These are phyloP conservation scores for Poecilia velifera DNA, from an alignment of 2,797 vertebrate genomes.

Conservation along the genomic window DNA sequence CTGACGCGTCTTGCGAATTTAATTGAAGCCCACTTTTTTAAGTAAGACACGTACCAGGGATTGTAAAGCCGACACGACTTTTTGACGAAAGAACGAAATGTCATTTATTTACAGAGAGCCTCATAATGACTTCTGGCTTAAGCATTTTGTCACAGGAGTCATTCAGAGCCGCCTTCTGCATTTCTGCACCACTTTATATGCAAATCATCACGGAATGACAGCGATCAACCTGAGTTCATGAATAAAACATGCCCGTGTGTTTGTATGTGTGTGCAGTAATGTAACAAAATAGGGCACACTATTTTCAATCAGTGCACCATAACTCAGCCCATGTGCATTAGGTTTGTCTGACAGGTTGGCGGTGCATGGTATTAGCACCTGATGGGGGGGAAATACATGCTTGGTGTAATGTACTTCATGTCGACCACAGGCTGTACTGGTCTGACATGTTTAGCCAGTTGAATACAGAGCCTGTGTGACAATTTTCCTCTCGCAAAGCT, in stretches of 20 bases:
- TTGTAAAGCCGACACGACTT: conserved; percentile 22
- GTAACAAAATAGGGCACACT: conserved; percentile 35
- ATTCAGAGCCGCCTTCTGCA: conserved; percentile 39
- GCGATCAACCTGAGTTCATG: conserved; percentile 68
- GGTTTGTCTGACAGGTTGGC: conserved; percentile 51
- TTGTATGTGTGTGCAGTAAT: conserved; percentile 8
- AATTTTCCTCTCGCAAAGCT: conserved; percentile 18
- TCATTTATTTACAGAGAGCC: conserved; percentile 44
- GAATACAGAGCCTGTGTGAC: conserved; percentile 13
- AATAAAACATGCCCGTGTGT: conserved; percentile 60
- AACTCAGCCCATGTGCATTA: conserved; percentile 34
- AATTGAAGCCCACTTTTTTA: conserved; percentile 13
- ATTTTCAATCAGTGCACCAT: conserved; percentile 39
- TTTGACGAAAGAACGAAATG: conserved; percentile 18
- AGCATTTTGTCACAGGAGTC: conserved; percentile 60
- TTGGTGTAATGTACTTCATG: conserved; percentile 24
- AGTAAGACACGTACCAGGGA: conserved; percentile 11
- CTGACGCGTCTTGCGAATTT: not conserved
- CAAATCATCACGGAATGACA: conserved; percentile 67
- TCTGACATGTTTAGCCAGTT: conserved; percentile 23
- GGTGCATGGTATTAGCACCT: conserved; percentile 38
- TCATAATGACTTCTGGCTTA: conserved; percentile 40
- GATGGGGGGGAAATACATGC: conserved; percentile 41
- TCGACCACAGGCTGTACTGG: conserved; percentile 28
- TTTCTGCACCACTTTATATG: conserved; percentile 75